Base-by-base conservation (phyloP, 2,797 vertebrate species). In the Salmo trutta region DNA sequence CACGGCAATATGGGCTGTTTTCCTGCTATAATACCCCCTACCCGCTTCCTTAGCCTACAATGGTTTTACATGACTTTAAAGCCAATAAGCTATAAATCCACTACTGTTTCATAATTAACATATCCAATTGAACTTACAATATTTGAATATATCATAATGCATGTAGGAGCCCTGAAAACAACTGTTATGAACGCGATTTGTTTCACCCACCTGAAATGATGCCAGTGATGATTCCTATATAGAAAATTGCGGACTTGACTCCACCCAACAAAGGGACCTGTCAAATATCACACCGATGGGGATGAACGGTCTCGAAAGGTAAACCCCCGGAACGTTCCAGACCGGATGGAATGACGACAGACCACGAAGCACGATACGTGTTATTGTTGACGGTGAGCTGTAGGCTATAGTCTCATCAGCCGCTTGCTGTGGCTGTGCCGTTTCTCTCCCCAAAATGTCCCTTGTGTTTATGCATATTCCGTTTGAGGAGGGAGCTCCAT, bases 171-270 rank as follows among this genome's bases (percentile, higher is more conserved):
- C 14, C 24, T 3, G 7, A 3, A 41, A 19, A 41, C 10, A 19
- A 41, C 53, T 8, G 17, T 68, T 33, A 67, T 31, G 27, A 21
- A 7, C 17, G 53, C 54, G 21, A 71, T 70, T 33, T 33, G 33
- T 33, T 71, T 81, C 71, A 91, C 92, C 88, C 93, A 94, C 94
- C 93, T 94, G 89, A 88, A 87, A 86, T 88, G 87, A 33, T 88
- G 87, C 82, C 86, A 88, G 81, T 66, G 33, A 33, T 6, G 88
- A 62, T 88, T 93, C 88, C 91, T 90, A 91, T 87, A 87, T 88
- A 85, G 85, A 90, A 86, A 83, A 92, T 91, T 89, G 90, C 88
- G 88, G 88, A 71, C 89, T 6, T 90, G 92, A 93, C 93, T 94
- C 92, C 93, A 93, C 93, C 92, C 93, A 91, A 90, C 85, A 86